phyloP scores from a whole-genome alignment of 2,888 invertebrate genomes.

The Schrankia costaestrigalis region DNA sequence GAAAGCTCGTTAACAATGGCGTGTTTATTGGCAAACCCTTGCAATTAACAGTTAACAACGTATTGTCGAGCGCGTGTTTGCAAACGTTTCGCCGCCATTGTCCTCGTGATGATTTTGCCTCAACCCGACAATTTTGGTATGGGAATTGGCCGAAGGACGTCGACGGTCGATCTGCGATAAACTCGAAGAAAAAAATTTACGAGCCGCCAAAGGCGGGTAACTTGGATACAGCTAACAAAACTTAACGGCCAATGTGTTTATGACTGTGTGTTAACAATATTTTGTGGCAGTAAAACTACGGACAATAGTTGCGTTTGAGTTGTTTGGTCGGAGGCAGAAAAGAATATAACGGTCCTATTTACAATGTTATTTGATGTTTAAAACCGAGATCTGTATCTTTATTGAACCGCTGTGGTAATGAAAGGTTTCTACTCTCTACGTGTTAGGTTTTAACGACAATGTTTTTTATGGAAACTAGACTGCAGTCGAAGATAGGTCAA shows the following conservation, averaged over 20 bases:
- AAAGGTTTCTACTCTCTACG: too few species aligned
- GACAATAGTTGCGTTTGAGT: constrained; percentile 37
- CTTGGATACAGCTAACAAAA: constrained; percentile 55
- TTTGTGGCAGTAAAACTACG: constrained; percentile 40
- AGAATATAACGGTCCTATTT: constrained; percentile 42
- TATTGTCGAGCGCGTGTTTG: constrained; percentile 54
- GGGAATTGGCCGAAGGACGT: constrained; percentile 41
- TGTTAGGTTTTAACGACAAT: too few species aligned
- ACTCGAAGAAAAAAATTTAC: constrained; percentile 53
- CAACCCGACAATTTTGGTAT: constrained; percentile 60
- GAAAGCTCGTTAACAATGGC: constrained; percentile 52
- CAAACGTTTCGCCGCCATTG: constrained; percentile 54
- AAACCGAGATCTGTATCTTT: too few species aligned
- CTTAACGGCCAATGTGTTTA: constrained; percentile 61
- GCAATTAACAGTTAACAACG: constrained; percentile 65
- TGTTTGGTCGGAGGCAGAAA: constrained; percentile 21
- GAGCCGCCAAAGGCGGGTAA: constrained; percentile 61
- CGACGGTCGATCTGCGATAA: constrained; percentile 41
- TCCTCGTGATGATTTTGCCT: constrained; percentile 46
- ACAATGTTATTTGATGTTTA: neutral
- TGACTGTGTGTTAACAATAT: constrained; percentile 51
- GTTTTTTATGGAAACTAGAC: too few species aligned
- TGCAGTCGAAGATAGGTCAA: too few species aligned
- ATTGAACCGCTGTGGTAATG: neutral
- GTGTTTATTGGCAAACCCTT: constrained; percentile 66